Conservation (phyloP, 2,113 vertebrate genomes). For the Bubalus kerabau region DNA sequence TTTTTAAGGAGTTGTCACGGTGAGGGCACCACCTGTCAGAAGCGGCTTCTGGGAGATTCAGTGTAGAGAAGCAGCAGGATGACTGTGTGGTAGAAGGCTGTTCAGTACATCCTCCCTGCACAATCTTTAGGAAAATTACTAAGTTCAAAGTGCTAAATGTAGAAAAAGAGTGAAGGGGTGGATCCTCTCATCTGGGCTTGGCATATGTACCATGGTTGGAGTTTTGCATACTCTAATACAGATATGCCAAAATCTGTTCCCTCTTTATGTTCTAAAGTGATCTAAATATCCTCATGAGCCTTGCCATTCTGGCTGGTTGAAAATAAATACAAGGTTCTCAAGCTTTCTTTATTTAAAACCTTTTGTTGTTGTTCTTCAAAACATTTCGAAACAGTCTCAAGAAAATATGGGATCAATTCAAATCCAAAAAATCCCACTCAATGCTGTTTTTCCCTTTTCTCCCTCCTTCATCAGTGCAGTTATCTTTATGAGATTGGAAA, state of each 20-base stretch:
- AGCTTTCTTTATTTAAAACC: not conserved
- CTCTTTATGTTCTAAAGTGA: not conserved
- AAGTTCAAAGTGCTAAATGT: slow-evolving; percentile 37
- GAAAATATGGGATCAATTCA: not conserved
- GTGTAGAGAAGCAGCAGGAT: not conserved
- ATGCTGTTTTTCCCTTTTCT: not conserved
- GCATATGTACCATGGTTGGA: slow-evolving; percentile 38
- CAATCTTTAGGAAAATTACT: slow-evolving; percentile 32
- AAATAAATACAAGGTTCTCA: slow-evolving; percentile 2
- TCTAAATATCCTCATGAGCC: not conserved
- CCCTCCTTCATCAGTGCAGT: not conserved
- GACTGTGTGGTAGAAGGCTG: not conserved
- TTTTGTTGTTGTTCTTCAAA: not conserved
- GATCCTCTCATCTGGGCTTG: slow-evolving; percentile 31
- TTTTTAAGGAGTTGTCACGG: not conserved
- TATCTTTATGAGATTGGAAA: not conserved
- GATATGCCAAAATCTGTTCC: not conserved
- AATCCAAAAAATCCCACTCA: not conserved
- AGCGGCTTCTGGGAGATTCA: not conserved
- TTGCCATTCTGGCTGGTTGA: slow-evolving; percentile 2
- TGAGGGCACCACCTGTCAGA: not conserved
- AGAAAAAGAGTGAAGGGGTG: not conserved
- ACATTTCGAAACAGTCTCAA: not conserved
- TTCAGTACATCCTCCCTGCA: not conserved
- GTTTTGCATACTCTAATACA: not conserved